phyloP scores from a whole-genome alignment of 2,797 vertebrate species.

The Coracias cyanogaster region DNA sequence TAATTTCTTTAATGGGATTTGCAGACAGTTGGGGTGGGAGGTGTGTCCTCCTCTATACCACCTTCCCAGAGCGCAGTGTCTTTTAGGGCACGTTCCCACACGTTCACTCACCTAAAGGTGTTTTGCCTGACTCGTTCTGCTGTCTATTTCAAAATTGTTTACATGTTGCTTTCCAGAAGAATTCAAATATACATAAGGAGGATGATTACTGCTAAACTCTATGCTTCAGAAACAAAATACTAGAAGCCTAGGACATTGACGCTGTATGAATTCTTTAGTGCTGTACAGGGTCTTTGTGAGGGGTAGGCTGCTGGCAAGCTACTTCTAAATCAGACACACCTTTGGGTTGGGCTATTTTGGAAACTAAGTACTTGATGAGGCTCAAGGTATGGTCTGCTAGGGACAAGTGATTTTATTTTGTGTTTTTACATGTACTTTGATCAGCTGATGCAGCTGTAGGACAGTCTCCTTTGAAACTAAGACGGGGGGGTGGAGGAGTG shows the following conservation, averaged over 20 bases:
- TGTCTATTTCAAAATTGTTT: constrained; percentile 13
- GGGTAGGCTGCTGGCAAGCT: neutral
- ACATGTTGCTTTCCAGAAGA: neutral
- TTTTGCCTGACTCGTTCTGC: neutral
- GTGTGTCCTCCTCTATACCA: constrained; percentile 26
- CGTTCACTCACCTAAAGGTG: neutral
- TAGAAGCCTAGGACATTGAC: neutral
- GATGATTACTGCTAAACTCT: neutral
- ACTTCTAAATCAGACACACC: constrained; percentile 49
- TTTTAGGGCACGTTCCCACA: constrained; percentile 32
- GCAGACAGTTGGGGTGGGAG: constrained; percentile 20
- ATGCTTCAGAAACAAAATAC: neutral
- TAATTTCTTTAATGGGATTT: constrained; percentile 60
- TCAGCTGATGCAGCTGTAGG: constrained; percentile 13
- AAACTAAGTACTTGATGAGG: constrained; percentile 34
- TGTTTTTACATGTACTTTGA: constrained; percentile 10
- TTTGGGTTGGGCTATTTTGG: constrained; percentile 72
- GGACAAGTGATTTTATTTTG: constrained; percentile 45
- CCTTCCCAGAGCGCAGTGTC: neutral
- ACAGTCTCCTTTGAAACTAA: neutral
- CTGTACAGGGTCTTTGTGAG: constrained; percentile 1
- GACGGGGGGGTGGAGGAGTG: neutral
- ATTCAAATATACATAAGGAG: neutral
- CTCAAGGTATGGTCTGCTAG: constrained; percentile 28
- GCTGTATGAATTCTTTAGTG: neutral